Conservation (phyloP, 2,888 invertebrate genomes). For the Sabatieria punctata region DNA sequence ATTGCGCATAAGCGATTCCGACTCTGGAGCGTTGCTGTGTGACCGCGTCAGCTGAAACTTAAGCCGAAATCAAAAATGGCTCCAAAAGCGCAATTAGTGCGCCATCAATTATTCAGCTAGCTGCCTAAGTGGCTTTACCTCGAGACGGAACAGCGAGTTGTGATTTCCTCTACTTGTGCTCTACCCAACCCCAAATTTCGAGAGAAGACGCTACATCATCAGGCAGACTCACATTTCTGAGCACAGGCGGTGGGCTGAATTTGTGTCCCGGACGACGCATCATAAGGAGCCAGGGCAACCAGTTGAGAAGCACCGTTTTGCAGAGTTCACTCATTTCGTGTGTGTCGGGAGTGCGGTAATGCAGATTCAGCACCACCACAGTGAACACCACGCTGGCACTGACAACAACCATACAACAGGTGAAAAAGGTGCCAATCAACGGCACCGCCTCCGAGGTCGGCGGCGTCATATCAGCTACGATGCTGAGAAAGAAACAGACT, state of each 20-base stretch:
- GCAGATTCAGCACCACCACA: conserved; percentile 10
- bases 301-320: conserved; percentile 9
- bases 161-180: no score
- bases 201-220: no score
- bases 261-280: conserved; percentile 13
- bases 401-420: not conserved
- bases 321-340: conserved; percentile 8
- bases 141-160: no score
- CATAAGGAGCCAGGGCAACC: conserved; percentile 11
- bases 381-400: conserved; percentile 2
- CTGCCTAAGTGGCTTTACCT: no score
- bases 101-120: no score
- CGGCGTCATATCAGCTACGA: conserved; percentile 93
- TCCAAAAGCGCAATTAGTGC: no score
- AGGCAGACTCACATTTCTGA: no score
- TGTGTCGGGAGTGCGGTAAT: conserved; percentile 10
- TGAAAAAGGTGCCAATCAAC: conserved; percentile 15
- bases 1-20: conserved; percentile 6
- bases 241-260: no score
- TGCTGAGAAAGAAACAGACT: conserved; percentile 90
- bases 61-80: no score
- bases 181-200: no score
- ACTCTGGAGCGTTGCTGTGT: no score
- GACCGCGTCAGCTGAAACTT: no score
- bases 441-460: conserved; percentile 25